Conservation (phyloP, 1,140 invertebrate species). For the Drosophila melanica region DNA sequence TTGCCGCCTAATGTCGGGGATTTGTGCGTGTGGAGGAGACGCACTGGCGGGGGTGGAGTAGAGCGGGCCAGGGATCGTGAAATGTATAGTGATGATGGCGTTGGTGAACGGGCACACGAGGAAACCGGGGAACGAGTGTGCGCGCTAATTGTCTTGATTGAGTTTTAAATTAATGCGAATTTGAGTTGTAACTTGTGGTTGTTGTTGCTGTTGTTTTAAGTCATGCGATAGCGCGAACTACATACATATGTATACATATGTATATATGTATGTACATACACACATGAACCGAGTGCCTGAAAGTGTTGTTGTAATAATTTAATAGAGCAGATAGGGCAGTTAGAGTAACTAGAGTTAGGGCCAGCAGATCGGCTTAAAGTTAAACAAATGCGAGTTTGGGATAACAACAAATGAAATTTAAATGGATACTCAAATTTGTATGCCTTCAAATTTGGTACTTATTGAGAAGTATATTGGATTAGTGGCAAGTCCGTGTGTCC, state of each 20-base stretch:
- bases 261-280: background rate
- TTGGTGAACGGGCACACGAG: slow-evolving; percentile 17
- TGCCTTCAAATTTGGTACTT: no score
- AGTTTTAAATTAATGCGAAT: slow-evolving; percentile 82
- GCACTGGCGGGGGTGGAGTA: background rate
- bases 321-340: slow-evolving; percentile 16
- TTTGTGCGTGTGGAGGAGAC: slow-evolving; percentile 27
- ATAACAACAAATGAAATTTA: no score
- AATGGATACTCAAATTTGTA: no score
- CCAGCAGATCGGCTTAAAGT: background rate
- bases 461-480: no score
- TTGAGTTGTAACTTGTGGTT: slow-evolving; percentile 65
- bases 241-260: slow-evolving; percentile 1
- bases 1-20: slow-evolving; percentile 51
- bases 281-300: slow-evolving; percentile 23
- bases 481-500: no score
- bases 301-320: slow-evolving; percentile 33
- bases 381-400: background rate
- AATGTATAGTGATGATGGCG: slow-evolving; percentile 14
- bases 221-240: slow-evolving; percentile 42
- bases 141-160: slow-evolving; percentile 79
- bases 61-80: slow-evolving; percentile 10
- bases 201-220: slow-evolving; percentile 46
- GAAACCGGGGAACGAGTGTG: slow-evolving; percentile 42
- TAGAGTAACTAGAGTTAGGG: slow-evolving; percentile 19